Evolutionary conservation across 2,797 vertebrate genomes (phyloP), one percentile per base, ranked within the genome.

Genomic region (Delichon dasypus): DNA sequence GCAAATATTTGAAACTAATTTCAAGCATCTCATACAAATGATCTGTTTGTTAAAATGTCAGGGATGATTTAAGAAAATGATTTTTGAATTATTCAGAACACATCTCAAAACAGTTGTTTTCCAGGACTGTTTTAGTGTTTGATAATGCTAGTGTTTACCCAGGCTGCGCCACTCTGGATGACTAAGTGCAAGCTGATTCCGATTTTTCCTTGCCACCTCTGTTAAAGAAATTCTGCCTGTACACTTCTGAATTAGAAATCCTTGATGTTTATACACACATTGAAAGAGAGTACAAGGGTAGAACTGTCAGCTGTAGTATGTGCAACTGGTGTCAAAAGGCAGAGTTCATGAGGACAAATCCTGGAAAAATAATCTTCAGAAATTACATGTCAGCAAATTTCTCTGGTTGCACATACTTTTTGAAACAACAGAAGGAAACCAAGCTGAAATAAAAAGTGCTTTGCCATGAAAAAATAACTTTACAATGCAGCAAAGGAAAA

Each of bases 331-430:
- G 38, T 89, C 55, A 81, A 76, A 94, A 93, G 21, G 48, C 64
- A 85, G 61, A 70, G 23, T 83, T 91, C 78, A 47, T 71, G 44
- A 92, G 54, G 38, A 53, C 26, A 76, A 85, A 87, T 79, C 36
- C 48, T 90, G 53, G 58, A 87, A 96, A 95, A 93, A 86, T 66
- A 74, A 84, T 90, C 67, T 77, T 79, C 75, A 85, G 88, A 90
- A 78, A 80, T 77, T 86, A 47, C 18, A 4, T 58, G 84, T 93
- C 88, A 89, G 79, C 87, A 91, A 82, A 70, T 54, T 64, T 85
- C 25, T 32, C 22, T 34, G 47, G 21, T 95, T 71, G n/a, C 17
- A 66, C 70, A 79, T 47, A 66, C 25, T 20, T 77, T 89, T 79
- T 81, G n/a, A 88, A 91, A 72, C 16, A 88, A n/a, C 45, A 64